A percentile compares a stretch with the other conserved stretches of the same genome.
Evolutionary conservation across 2,888 invertebrate genomes (phyloP).

Genomic region (Lasioglossum figueresi): DNA sequence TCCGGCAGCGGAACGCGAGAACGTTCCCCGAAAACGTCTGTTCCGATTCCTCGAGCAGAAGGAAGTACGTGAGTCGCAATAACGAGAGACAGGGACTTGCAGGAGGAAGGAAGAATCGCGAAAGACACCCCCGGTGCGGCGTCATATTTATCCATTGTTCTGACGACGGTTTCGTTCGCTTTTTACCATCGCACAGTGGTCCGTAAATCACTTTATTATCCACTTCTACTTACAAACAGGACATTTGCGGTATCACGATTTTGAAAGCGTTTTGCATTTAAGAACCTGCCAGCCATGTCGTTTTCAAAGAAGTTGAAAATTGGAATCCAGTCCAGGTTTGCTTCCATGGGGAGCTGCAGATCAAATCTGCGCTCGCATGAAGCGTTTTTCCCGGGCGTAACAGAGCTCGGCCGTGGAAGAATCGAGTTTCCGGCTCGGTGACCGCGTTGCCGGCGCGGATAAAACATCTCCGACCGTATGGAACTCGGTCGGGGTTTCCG

Average conservation of each 20-base stretch:
- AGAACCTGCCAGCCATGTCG: background rate
- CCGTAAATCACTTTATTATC: background rate
- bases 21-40: background rate
- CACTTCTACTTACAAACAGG: background rate
- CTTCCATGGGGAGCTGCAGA: background rate
- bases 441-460: background rate
- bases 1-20: background rate
- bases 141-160: slow-evolving; percentile 2
- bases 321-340: background rate
- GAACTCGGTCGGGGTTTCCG: background rate
- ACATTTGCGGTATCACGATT: too few species aligned
- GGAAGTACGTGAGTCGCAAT: background rate
- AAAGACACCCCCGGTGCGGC: background rate
- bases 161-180: background rate
- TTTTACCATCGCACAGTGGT: background rate
- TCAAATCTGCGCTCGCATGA: slow-evolving; percentile 13
- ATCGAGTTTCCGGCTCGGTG: slow-evolving; percentile 21
- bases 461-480: slow-evolving; percentile 7
- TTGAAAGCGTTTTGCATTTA: background rate
- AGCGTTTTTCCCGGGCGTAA: slow-evolving; percentile 8
- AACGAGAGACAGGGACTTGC: background rate
- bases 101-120: background rate
- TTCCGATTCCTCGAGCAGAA: background rate
- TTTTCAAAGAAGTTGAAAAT: background rate
- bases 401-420: slow-evolving; percentile 4